phyloP scores from a whole-genome alignment of 2,113 vertebrate species.

The Sorex araneus region DNA sequence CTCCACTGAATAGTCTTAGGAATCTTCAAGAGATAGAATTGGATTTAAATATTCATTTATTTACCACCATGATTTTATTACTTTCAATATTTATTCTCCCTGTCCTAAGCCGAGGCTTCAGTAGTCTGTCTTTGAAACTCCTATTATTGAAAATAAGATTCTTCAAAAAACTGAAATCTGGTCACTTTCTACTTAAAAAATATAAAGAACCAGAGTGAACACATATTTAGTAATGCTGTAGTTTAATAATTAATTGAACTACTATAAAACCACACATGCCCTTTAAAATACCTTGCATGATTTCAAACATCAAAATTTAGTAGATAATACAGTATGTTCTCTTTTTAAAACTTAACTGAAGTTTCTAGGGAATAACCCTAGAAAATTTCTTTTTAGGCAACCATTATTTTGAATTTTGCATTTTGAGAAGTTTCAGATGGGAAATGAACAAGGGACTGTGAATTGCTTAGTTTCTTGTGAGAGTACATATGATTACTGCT shows the following conservation, averaged over 20 bases:
- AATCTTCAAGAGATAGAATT: neutral
- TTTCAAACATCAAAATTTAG: slow-evolving; percentile 11
- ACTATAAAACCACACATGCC: neutral
- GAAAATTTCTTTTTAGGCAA: neutral
- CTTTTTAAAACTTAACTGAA: neutral
- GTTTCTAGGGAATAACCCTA: neutral
- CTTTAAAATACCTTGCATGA: slow-evolving; percentile 26
- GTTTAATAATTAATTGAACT: slow-evolving; percentile 53
- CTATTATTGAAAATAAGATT: slow-evolving; percentile 57
- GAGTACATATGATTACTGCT: neutral
- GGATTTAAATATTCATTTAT: slow-evolving; percentile 57
- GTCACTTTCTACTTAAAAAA: neutral
- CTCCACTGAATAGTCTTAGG: neutral
- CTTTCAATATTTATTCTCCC: slow-evolving; percentile 20
- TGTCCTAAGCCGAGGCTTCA: neutral
- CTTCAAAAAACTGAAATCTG: slow-evolving; percentile 58
- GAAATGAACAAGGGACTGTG: neutral
- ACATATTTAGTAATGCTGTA: neutral
- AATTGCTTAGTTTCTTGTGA: neutral
- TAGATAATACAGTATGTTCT: neutral
- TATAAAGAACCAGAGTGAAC: neutral
- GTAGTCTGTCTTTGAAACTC: slow-evolving; percentile 31
- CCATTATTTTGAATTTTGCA: slow-evolving; percentile 1
- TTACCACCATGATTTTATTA: slow-evolving; percentile 16
- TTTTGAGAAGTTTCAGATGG: neutral